Conservation (phyloP, 1,140 invertebrate species). For the Drosophila ogumai region DNA sequence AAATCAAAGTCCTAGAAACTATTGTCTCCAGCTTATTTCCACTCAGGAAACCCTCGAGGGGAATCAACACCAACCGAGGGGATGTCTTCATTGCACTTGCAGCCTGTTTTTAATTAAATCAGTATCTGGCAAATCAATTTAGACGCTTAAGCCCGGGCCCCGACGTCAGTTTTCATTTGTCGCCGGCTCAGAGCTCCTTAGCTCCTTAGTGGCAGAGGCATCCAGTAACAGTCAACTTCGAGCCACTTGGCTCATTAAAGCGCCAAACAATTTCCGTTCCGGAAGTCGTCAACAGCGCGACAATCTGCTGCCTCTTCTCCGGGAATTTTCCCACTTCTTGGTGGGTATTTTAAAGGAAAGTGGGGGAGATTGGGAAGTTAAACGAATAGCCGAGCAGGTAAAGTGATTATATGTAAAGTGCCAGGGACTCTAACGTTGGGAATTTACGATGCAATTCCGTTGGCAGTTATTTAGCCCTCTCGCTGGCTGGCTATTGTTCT, state of each 20-base stretch:
- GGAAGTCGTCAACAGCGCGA: slow-evolving; percentile 56
- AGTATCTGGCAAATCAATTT: slow-evolving; percentile 67
- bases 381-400: slow-evolving; percentile 14
- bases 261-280: slow-evolving; percentile 64
- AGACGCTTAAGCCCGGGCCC: slow-evolving; percentile 16
- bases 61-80: slow-evolving; percentile 4
- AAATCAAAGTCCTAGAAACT: background rate
- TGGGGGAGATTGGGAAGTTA: background rate
- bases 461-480: slow-evolving; percentile 9
- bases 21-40: background rate
- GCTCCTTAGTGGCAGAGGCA: slow-evolving; percentile 21
- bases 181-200: slow-evolving; percentile 27
- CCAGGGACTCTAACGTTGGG: slow-evolving; percentile 1
- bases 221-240: slow-evolving; percentile 14
- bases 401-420: slow-evolving; percentile 22
- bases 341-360: slow-evolving; percentile 2
- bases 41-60: background rate
- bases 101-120: slow-evolving; percentile 72
- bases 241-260: slow-evolving; percentile 68
- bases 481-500: background rate
- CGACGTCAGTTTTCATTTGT: slow-evolving; percentile 51
- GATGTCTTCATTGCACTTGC: slow-evolving; percentile 52
- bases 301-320: slow-evolving; percentile 32
- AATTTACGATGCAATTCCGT: slow-evolving; percentile 26
- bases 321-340: background rate